phyloP scores from a whole-genome alignment of 2,797 vertebrate genomes.

The Pelobates cultripes region DNA sequence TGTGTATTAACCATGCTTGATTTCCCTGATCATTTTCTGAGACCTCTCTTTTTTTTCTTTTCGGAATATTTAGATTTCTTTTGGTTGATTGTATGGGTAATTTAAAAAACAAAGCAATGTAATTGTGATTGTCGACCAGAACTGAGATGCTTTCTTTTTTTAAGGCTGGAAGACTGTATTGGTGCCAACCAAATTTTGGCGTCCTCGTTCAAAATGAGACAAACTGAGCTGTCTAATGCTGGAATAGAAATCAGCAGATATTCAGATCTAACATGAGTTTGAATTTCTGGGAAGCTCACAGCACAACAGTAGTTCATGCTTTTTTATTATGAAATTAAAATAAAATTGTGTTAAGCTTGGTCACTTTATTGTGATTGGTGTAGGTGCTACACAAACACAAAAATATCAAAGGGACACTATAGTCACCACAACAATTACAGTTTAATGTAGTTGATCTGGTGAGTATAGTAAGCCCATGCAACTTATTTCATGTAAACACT shows the following conservation, averaged over 20 bases:
- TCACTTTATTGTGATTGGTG: no score
- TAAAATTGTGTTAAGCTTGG: no score
- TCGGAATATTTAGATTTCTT: background rate
- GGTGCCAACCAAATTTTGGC: constrained; percentile 23
- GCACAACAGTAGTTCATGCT: background rate
- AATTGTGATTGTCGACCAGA: background rate
- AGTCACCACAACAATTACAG: no score
- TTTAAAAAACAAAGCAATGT: background rate
- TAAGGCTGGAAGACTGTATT: constrained; percentile 18
- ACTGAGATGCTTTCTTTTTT: background rate
- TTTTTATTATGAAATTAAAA: no score
- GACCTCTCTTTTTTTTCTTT: background rate
- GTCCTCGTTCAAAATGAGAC: constrained; percentile 23
- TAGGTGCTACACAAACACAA: no score
- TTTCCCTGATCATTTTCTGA: background rate
- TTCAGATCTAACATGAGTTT: constrained; percentile 8
- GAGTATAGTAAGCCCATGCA: no score
- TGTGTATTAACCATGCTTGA: constrained; percentile 15
- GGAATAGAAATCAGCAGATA: constrained; percentile 14
- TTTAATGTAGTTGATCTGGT: no score
- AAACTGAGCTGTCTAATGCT: background rate
- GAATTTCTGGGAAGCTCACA: constrained; percentile 17
- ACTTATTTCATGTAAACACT: no score
- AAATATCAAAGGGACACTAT: no score
- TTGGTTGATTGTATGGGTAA: background rate